These are phyloP conservation scores for Moxostoma hubbsi DNA, from an alignment of 2,797 vertebrate genomes.

Conservation along the genomic window DNA sequence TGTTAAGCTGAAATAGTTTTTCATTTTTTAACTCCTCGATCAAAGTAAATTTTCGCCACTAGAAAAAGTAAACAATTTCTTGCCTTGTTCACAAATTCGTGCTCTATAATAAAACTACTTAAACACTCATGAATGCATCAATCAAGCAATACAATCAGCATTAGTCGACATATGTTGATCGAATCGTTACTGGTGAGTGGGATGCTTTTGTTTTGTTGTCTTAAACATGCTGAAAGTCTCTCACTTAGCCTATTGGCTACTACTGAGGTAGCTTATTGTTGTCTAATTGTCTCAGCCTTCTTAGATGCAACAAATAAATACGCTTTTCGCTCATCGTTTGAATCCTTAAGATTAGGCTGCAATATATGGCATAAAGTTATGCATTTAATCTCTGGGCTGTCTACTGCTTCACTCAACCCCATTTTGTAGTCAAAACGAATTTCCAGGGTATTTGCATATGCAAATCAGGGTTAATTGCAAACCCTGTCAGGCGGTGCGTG, in stretches of 20 bases:
- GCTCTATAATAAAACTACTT: neutral
- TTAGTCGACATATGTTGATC: slow-evolving; percentile 28
- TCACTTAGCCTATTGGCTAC: too few species aligned
- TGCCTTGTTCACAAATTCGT: neutral
- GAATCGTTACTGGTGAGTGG: slow-evolving; percentile 1
- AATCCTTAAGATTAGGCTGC: neutral
- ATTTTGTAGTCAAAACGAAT: slow-evolving; percentile 69
- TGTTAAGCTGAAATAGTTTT: too few species aligned
- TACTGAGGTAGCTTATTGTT: too few species aligned
- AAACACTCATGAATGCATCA: slow-evolving; percentile 30
- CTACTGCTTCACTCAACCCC: slow-evolving; percentile 57
- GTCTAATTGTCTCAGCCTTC: too few species aligned
- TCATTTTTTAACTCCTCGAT: too few species aligned
- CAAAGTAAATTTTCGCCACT: too few species aligned
- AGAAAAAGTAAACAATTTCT: too few species aligned
- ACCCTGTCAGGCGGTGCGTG: slow-evolving; percentile 78
- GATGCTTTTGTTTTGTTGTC: slow-evolving; percentile 1
- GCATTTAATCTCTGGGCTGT: slow-evolving; percentile 28
- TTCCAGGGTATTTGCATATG: slow-evolving; percentile 81
- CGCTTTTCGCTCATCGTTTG: neutral
- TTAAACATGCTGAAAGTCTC: neutral
- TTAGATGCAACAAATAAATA: neutral
- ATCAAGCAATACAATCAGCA: slow-evolving; percentile 49
- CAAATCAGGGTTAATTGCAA: slow-evolving; percentile 81
- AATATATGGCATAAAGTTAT: slow-evolving; percentile 21